Evolutionary conservation across 92 coral and sea anemone genomes (phyloP).

Genomic region (Palythoa grandiflora): DNA sequence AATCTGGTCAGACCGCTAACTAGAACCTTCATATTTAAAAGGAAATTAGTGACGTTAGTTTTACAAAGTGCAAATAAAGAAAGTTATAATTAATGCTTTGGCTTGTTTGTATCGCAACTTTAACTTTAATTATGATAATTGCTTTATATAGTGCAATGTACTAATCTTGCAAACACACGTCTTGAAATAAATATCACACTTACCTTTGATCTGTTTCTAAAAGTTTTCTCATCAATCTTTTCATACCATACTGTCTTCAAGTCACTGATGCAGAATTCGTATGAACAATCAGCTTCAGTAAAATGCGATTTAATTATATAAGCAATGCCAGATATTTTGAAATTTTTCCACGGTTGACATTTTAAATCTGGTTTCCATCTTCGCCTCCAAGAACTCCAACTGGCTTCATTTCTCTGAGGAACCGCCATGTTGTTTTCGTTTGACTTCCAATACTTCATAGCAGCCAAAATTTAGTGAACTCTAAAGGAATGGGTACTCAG

Average conservation of each 20-base stretch:
- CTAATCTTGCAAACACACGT: too few species aligned
- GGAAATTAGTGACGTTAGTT: too few species aligned
- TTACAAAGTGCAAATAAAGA: too few species aligned
- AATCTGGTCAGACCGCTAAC: too few species aligned
- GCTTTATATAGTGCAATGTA: too few species aligned
- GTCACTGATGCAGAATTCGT: constrained; percentile 88
- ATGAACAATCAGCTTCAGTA: constrained; percentile 69
- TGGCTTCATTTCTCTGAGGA: constrained; percentile 43
- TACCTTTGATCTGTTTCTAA: constrained; percentile 82
- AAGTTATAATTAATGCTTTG: too few species aligned
- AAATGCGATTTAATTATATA: constrained; percentile 83
- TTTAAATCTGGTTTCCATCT: constrained; percentile 84
- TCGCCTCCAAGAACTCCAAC: constrained; percentile 66
- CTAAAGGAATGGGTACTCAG: background rate
- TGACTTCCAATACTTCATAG: background rate
- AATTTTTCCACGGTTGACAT: constrained; percentile 88
- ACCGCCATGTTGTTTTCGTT: constrained; percentile 69
- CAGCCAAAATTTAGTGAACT: constrained; percentile 10
- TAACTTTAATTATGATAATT: too few species aligned
- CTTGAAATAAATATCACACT: background rate
- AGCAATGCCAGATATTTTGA: constrained; percentile 49
- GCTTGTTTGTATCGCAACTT: too few species aligned
- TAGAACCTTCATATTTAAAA: too few species aligned
- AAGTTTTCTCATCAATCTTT: constrained; percentile 62
- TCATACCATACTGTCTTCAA: constrained; percentile 83